A percentile compares a stretch with the other conserved stretches of the same genome.
phyloP scores from a whole-genome alignment of 2,888 invertebrate genomes.

The Urechis unicinctus region DNA sequence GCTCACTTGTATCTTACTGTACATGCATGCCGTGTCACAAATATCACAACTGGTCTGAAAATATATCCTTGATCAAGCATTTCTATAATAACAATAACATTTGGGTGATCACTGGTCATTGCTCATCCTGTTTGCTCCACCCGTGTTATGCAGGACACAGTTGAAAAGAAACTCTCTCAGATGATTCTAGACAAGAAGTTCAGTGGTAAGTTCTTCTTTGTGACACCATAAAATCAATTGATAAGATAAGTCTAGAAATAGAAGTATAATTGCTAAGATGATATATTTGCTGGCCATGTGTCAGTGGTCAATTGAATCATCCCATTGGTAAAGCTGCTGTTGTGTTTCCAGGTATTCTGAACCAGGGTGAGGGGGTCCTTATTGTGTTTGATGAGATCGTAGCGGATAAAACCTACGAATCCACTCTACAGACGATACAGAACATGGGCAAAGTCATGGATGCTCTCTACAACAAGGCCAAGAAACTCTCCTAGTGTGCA shows the following conservation, averaged over 20 bases:
- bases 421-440: constrained; percentile 93
- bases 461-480: constrained; percentile 97
- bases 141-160: too few relatives aligned
- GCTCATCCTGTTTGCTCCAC: too few relatives aligned
- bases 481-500: constrained; percentile 96
- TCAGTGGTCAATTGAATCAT: neutral
- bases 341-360: constrained; percentile 74
- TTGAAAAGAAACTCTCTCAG: constrained; percentile 98
- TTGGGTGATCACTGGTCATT: too few relatives aligned
- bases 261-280: too few relatives aligned
- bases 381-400: constrained; percentile 94
- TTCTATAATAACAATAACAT: too few relatives aligned
- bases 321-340: neutral
- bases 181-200: constrained; percentile 99
- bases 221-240: too few relatives aligned
- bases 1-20: too few relatives aligned
- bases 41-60: too few relatives aligned
- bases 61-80: too few relatives aligned
- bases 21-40: too few relatives aligned
- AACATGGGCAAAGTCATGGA: constrained; percentile 99
- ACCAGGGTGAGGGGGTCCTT: constrained; percentile 96
- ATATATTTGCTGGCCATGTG: too few relatives aligned
- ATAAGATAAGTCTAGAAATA: too few relatives aligned
- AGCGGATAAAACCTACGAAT: constrained; percentile 94
- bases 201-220: constrained; percentile 52